These are phyloP conservation scores for Orchesella flavescens DNA, from an alignment of 2,888 invertebrate species.

Conservation along the genomic window DNA sequence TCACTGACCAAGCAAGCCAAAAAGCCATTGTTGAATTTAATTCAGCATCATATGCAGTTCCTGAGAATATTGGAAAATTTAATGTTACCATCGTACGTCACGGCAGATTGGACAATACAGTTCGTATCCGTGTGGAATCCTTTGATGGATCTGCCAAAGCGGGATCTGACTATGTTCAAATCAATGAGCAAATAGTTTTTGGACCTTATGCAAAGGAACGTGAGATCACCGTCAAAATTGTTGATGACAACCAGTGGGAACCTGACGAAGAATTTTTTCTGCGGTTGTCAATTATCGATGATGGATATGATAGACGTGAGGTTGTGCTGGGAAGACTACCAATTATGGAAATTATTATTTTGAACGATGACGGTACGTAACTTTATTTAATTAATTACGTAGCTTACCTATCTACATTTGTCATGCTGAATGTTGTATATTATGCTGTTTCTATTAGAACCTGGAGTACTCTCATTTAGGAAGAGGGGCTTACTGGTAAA, in stretches of 20 bases:
- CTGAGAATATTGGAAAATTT: constrained; percentile 77
- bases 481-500: constrained; percentile 78
- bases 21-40: constrained; percentile 78
- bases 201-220: constrained; percentile 75
- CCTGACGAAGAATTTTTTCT: constrained; percentile 80
- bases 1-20: constrained; percentile 63
- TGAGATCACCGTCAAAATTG: constrained; percentile 68
- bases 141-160: constrained; percentile 76
- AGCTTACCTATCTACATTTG: not conserved
- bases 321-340: constrained; percentile 76
- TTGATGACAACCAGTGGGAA: constrained; percentile 76
- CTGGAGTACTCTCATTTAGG: constrained; percentile 77
- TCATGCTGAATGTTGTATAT: not conserved
- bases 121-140: constrained; percentile 77
- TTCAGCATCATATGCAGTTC: constrained; percentile 76
- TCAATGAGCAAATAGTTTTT: constrained; percentile 77
- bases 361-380: constrained; percentile 78
- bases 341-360: constrained; percentile 78
- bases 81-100: constrained; percentile 75
- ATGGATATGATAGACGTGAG: constrained; percentile 72
- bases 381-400: not conserved
- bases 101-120: constrained; percentile 75
- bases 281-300: constrained; percentile 75
- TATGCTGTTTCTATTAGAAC: constrained; percentile 74
- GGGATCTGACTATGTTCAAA: constrained; percentile 76